Percentiles rank a stretch among this genome's conserved stretches.
phyloP scores from a whole-genome alignment of 2,797 vertebrate species.

The Amphiprion clarkii region DNA sequence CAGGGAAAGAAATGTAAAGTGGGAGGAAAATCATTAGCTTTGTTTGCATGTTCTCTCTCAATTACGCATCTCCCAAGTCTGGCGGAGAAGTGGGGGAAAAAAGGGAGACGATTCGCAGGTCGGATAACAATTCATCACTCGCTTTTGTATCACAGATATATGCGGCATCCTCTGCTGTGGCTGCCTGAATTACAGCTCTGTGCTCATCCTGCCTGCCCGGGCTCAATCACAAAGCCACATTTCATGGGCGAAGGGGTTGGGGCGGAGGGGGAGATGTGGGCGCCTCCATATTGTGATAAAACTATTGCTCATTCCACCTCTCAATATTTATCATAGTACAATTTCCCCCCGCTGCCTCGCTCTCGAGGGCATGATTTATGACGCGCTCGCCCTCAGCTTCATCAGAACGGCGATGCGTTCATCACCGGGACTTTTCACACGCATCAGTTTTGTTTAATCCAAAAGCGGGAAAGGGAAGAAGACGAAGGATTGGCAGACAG shows the following conservation, averaged over 20 bases:
- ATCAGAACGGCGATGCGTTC: conserved; percentile 63
- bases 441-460: conserved; percentile 77
- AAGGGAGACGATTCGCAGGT: conserved; percentile 31
- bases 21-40: conserved; percentile 77
- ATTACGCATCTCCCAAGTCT: conserved; percentile 70
- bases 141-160: conserved; percentile 45
- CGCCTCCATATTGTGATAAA: conserved; percentile 74
- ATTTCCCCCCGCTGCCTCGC: conserved; percentile 56
- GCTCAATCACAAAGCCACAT: conserved; percentile 77
- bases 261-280: conserved; percentile 32
- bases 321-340: conserved; percentile 85
- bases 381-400: conserved; percentile 50
- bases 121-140: conserved; percentile 66
- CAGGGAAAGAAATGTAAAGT: conserved; percentile 67
- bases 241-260: conserved; percentile 56
- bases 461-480: conserved; percentile 25
- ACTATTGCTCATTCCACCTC: conserved; percentile 80
- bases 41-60: conserved; percentile 79
- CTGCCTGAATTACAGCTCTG: conserved; percentile 67
- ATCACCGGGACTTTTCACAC: conserved; percentile 62
- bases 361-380: conserved; percentile 75
- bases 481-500: conserved; percentile 23
- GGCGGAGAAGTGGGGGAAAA: conserved; percentile 29
- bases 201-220: conserved; percentile 38
- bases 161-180: conserved; percentile 35